Evolutionary conservation across 2,888 invertebrate species (phyloP), one percentile per base, ranked within the genome.

Genomic region (Trichogramma dendrolimi): DNA sequence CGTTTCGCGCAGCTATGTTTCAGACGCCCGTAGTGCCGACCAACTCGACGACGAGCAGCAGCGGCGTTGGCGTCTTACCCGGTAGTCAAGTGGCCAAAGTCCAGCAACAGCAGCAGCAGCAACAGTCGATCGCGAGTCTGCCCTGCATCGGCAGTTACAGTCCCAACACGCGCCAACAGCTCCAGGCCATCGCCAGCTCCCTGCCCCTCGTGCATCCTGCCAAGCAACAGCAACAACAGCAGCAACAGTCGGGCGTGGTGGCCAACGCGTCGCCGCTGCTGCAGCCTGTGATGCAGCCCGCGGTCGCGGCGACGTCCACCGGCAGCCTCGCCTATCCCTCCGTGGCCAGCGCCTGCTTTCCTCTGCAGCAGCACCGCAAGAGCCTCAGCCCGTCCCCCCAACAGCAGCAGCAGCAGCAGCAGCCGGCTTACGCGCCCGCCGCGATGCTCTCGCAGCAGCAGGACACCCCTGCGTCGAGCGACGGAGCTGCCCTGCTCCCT

Each of bases 1-100:
- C 48, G 11, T 11, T 11, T 11, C 44, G 69, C 68, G 10, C 74
- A 67, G 85, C 87, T 2, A 83, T 90, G 67, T 93, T 93, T 80
- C 92, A 92, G 81, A 85, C 80, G 6, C 83, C 83, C 7, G 76
- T 82, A 55, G 76, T 81, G 60, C 50, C 39, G 40, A 11, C 11
- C 7, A 64, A 64, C 10, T 65, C 65, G 27, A 63, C 67, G 5
- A 40, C 68, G 50, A 48, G 63, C 57, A 4, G 10, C 48, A 11
- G 48, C 27, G 11, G 46, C 27, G n/a, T 48, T 27, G 4, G 11
- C 50, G 27, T 43, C 27, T 39, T 7, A 6, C 68, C 71, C 10
- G 68, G 65, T 49, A 66, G 71, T 47, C 73, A 48, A 67, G 73
- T 1, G 83, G 55, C 75, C 82, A 65, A 74, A 78, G 50, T 73